These are phyloP conservation scores for Habrosyne pyritoides DNA, from an alignment of 2,888 invertebrate species.

Conservation along the genomic window DNA sequence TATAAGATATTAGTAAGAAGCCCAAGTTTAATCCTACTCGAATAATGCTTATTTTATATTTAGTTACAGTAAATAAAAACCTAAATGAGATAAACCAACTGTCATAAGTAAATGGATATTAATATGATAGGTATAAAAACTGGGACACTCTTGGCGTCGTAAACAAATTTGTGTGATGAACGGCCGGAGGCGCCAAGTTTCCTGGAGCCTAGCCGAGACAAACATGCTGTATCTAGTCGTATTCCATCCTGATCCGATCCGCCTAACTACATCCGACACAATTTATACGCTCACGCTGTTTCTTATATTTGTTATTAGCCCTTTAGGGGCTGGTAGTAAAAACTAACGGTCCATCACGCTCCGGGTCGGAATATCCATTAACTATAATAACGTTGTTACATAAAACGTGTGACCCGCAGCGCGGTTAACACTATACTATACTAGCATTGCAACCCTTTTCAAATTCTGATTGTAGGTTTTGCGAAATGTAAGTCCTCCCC, in stretches of 20 bases:
- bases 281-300: slow-evolving; percentile 1
- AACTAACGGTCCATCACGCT: slow-evolving; percentile 33
- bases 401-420: not conserved
- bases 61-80: slow-evolving; percentile 7
- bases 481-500: slow-evolving; percentile 1
- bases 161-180: slow-evolving; percentile 57
- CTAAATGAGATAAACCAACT: not conserved
- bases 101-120: slow-evolving; percentile 25
- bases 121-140: slow-evolving; percentile 44
- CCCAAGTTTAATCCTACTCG: too few relatives aligned
- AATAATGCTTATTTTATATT: too few relatives aligned
- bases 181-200: slow-evolving; percentile 49
- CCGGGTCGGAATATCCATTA: slow-evolving; percentile 37
- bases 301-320: slow-evolving; percentile 27
- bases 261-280: slow-evolving; percentile 2
- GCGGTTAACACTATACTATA: slow-evolving; percentile 1
- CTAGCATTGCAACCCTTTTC: slow-evolving; percentile 1
- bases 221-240: slow-evolving; percentile 38
- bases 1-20: too few relatives aligned
- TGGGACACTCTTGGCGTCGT: slow-evolving; percentile 43
- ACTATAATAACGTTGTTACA: slow-evolving; percentile 13
- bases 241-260: slow-evolving; percentile 10
- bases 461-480: not conserved
- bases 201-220: slow-evolving; percentile 42
- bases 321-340: slow-evolving; percentile 36